Conservation (phyloP, 2,888 invertebrate species). For the Myathropa florea region DNA sequence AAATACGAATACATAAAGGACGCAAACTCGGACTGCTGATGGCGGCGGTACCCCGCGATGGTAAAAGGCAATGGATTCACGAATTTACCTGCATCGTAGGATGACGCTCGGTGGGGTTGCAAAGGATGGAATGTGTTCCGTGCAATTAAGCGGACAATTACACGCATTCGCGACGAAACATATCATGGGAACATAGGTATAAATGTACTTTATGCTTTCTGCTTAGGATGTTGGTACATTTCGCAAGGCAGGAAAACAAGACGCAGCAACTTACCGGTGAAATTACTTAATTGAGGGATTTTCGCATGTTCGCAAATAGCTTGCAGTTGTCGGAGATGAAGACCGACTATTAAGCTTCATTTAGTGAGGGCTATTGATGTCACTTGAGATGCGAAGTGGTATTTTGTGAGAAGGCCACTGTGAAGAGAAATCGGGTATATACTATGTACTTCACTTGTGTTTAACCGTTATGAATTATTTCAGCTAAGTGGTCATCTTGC, state of each 20-base stretch:
- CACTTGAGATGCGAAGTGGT: not conserved
- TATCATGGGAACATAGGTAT: slow-evolving; percentile 49
- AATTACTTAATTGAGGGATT: slow-evolving; percentile 50
- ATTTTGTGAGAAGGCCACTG: slow-evolving; percentile 5
- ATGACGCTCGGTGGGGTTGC: not conserved
- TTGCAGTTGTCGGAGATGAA: not conserved
- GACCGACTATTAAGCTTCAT: not conserved
- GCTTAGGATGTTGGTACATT: not conserved
- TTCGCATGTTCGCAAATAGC: slow-evolving; percentile 13
- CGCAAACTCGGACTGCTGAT: not conserved
- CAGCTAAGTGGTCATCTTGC: not conserved
- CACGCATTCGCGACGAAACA: slow-evolving; percentile 45
- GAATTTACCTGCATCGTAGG: slow-evolving; percentile 1
- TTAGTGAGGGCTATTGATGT: not conserved
- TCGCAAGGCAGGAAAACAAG: slow-evolving; percentile 9
- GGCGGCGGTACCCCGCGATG: not conserved
- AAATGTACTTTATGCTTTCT: slow-evolving; percentile 1
- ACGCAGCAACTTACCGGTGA: slow-evolving; percentile 35
- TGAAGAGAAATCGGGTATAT: not conserved
- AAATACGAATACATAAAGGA: slow-evolving; percentile 8
- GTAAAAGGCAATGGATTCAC: slow-evolving; percentile 26
- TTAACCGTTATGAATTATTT: not conserved
- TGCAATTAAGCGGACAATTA: slow-evolving; percentile 65
- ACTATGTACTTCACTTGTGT: not conserved
- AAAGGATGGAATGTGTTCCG: slow-evolving; percentile 46